Base-by-base conservation (phyloP, 1,140 invertebrate species). In the Musca domestica region DNA sequence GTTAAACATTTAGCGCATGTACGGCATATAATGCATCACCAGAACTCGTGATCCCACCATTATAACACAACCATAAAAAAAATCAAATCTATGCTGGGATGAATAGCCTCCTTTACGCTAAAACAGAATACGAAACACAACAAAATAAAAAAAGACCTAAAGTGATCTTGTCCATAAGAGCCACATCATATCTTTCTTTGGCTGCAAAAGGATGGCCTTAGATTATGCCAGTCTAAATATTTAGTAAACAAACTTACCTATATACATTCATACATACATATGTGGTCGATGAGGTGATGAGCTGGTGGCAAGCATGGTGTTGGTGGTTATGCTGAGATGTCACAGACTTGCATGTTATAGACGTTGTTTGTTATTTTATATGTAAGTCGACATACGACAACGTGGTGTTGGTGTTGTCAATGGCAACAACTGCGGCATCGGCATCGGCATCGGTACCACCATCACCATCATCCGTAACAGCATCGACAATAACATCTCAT, bases 1-100 rank as follows among this genome's bases (percentile, higher is more conserved):
- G 56, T 61, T 61, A 61, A 61, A 61, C 56, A 61, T 61, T 61
- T 61, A 61, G 56, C 56, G 27, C 56, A 61, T 19, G 56, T 61
- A 41, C 19, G 14, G 54, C 23, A 51, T 30, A 30, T 58, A 58
- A 58, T 58, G 56, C 56, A 41, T 34, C 56, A 61, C 17, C 12
- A 58, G 27, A 58, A 58, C 56, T 61, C 56, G 56, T 61, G 56
- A 61, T 61, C 56, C 56, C 56, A 61, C 56, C 56, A 61, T 61
- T 61, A 61, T 19, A 61, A 61, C 34, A 61, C 19, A 41, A 61
- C 34, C 34, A 41, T 41, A 41, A 41, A 41, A 41, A 41, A 41
- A 41, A 41, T 41, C 34, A 41, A 41, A 41, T 41, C 34, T 41
- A 41, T 41, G 34, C 6, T 41, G 34, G 34, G 34, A 41, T 7